Percentiles rank a stretch among this genome's conserved stretches.
These are phyloP conservation scores for Meloidogyne exigua DNA, from an alignment of 1,140 invertebrate species.

Conservation along the genomic window DNA sequence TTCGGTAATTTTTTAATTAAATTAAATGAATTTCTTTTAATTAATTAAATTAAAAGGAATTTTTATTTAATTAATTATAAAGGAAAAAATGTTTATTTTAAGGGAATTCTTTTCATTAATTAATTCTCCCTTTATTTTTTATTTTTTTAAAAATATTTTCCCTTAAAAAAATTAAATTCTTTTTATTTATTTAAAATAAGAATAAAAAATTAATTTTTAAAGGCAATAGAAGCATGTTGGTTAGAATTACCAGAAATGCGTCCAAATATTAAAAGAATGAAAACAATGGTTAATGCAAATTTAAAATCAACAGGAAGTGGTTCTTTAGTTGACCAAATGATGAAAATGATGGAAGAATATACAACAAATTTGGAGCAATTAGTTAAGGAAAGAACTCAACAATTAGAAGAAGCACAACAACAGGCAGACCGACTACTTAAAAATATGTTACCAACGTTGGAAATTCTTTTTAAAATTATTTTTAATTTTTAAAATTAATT, in stretches of 20 bases:
- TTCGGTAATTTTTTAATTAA: slow-evolving; percentile 54
- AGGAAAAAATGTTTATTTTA: too few relatives aligned
- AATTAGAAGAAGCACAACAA: slow-evolving; percentile 62
- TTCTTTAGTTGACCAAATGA: slow-evolving; percentile 62
- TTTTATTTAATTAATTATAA: too few relatives aligned
- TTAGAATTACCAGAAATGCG: slow-evolving; percentile 62
- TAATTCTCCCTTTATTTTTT: too few relatives aligned
- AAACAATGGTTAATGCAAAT: slow-evolving; percentile 60
- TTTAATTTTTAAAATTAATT: too few relatives aligned
- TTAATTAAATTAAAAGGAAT: too few relatives aligned
- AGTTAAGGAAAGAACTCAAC: slow-evolving; percentile 58
- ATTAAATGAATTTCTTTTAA: too few relatives aligned
- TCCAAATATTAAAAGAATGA: slow-evolving; percentile 61
- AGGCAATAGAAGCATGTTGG: slow-evolving; percentile 59
- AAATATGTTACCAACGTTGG: slow-evolving; percentile 60
- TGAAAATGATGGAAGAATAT: slow-evolving; percentile 64
- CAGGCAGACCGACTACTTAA: slow-evolving; percentile 62
- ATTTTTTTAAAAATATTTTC: too few relatives aligned
- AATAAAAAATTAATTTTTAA: slow-evolving; percentile 6
- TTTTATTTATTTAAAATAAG: too few relatives aligned
- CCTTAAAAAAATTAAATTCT: too few relatives aligned
- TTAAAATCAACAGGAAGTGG: slow-evolving; percentile 59
- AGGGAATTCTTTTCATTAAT: too few relatives aligned
- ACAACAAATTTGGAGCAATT: slow-evolving; percentile 60
- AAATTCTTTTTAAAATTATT: slow-evolving; percentile 2